Percentiles rank a stretch among this genome's conserved stretches.
These are phyloP conservation scores for Chrysolina americana DNA, from an alignment of 2,888 invertebrate species.

Conservation along the genomic window DNA sequence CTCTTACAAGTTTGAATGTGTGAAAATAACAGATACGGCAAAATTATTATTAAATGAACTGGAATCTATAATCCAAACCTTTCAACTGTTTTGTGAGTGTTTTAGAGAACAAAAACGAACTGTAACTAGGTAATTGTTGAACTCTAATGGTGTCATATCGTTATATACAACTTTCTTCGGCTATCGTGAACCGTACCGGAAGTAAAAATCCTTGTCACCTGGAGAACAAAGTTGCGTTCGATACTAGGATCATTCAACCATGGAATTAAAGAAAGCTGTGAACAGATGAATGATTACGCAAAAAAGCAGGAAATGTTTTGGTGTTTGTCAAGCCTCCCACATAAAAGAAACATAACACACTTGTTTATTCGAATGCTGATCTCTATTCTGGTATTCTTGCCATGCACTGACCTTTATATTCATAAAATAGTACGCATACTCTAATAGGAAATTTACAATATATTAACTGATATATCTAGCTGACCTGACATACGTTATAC, in stretches of 20 bases:
- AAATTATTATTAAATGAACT: too few species aligned
- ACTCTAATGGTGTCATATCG: constrained; percentile 7
- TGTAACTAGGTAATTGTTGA: constrained; percentile 7
- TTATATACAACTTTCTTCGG: constrained; percentile 26
- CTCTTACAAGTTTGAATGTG: too few species aligned
- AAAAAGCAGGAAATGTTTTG: background rate
- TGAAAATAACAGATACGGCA: too few species aligned
- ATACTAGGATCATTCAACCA: background rate
- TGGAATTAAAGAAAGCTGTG: background rate
- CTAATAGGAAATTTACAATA: too few species aligned
- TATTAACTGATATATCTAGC: too few species aligned
- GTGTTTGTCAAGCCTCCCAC: background rate
- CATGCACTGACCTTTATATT: too few species aligned
- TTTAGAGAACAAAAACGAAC: background rate
- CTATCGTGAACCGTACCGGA: constrained; percentile 25
- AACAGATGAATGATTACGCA: background rate
- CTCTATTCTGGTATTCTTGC: background rate
- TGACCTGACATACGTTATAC: too few species aligned
- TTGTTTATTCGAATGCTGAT: background rate
- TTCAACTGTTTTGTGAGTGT: background rate
- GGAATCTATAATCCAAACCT: too few species aligned
- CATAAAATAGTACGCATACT: too few species aligned
- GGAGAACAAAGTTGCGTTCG: constrained; percentile 11
- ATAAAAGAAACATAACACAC: background rate
- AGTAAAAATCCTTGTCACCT: background rate